A percentile compares a stretch with the other conserved stretches of the same genome.
Evolutionary conservation across 2,113 vertebrate species (phyloP).

Genomic region (Eolophus roseicapilla): DNA sequence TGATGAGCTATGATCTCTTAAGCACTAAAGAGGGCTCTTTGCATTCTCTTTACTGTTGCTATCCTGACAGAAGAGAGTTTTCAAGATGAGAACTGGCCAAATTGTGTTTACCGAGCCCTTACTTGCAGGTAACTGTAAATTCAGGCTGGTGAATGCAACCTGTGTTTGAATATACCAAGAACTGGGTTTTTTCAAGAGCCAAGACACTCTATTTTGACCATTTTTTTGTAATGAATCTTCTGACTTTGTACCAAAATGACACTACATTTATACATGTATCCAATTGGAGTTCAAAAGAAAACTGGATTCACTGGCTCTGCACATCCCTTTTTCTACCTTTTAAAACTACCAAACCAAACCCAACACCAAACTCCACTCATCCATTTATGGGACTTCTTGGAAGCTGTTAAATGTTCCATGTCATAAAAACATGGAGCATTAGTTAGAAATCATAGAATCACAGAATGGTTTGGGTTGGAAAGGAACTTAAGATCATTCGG

Average conservation of each 20-base stretch:
- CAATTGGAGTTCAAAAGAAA: too few relatives aligned
- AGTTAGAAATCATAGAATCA: not conserved
- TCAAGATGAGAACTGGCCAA: not conserved
- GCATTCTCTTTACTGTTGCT: not conserved
- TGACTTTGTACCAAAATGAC: not conserved
- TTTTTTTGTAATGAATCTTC: not conserved
- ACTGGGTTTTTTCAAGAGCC: not conserved
- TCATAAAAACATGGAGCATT: not conserved
- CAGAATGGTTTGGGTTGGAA: not conserved
- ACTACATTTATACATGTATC: not conserved
- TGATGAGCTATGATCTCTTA: not conserved
- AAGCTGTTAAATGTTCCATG: not conserved
- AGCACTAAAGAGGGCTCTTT: not conserved
- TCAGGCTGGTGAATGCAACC: not conserved
- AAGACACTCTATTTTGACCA: not conserved
- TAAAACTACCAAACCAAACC: not conserved
- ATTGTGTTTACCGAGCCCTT: not conserved
- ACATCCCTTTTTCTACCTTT: not conserved
- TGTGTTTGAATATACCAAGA: not conserved
- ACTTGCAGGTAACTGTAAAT: not conserved
- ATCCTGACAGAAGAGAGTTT: not conserved
- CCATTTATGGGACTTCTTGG: not conserved
- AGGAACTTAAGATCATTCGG: not conserved
- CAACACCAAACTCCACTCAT: not conserved
- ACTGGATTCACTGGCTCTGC: not conserved